Conservation (phyloP, 1,140 invertebrate species). For the Chionoecetes opilio region DNA sequence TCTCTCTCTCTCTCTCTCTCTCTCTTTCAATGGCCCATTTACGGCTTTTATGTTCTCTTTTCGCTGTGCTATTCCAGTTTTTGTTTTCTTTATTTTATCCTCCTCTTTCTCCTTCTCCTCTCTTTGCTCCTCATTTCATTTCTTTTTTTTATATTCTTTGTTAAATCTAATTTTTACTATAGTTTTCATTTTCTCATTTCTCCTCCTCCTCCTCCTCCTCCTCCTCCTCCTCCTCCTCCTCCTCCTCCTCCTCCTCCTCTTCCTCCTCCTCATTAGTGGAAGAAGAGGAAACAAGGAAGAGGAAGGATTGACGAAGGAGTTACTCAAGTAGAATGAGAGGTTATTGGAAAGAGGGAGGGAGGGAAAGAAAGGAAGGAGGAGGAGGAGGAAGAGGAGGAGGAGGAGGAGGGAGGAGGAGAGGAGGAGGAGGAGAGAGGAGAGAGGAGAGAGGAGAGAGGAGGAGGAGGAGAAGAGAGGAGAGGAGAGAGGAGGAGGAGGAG, state of each 20-base stretch:
- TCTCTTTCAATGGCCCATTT: neutral
- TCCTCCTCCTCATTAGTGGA: neutral
- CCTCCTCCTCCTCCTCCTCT: neutral
- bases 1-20: neutral
- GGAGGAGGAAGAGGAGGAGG: constrained; percentile 14
- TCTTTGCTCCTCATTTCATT: neutral
- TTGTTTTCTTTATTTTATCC: neutral
- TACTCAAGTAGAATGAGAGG: neutral
- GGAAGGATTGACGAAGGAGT: neutral
- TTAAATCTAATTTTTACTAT: neutral
- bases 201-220: neutral
- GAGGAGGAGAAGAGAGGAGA: neutral
- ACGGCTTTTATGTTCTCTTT: neutral
- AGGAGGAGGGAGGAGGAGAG: neutral
- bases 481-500: neutral
- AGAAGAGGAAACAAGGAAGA: neutral
- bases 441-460: neutral
- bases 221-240: neutral
- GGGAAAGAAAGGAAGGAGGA: neutral
- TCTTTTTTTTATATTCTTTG: neutral
- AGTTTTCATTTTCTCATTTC: neutral
- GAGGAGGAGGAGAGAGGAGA: neutral
- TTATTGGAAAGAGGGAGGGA: constrained; percentile 1
- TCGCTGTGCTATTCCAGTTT: neutral
- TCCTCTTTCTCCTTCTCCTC: too few species aligned